Evolutionary conservation across 2,797 vertebrate genomes (phyloP).

Genomic region (Dermochelys coriacea): DNA sequence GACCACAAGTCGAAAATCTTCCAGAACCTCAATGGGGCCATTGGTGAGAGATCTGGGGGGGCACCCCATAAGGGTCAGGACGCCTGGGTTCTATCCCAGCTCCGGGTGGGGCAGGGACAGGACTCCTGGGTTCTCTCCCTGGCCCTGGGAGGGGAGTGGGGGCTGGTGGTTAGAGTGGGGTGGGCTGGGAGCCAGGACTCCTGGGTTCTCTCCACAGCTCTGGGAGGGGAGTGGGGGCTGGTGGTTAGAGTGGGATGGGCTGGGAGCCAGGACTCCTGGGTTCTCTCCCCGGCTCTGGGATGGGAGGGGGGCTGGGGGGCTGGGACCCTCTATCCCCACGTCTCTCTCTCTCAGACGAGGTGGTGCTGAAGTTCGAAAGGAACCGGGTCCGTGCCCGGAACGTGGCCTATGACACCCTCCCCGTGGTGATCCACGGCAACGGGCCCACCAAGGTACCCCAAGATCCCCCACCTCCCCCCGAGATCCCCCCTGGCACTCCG

Average conservation of each 20-base stretch:
- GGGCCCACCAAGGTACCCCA: conserved; percentile 91
- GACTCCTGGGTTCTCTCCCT: neutral
- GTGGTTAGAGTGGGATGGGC: no score
- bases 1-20: conserved; percentile 91
- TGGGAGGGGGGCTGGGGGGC: no score
- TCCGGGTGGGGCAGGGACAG: neutral
- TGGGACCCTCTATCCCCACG: neutral
- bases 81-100: no score
- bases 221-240: neutral
- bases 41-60: conserved; percentile 82
- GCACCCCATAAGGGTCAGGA: neutral
- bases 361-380: conserved; percentile 92
- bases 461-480: neutral
- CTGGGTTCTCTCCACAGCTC: no score
- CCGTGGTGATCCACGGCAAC: conserved; percentile 90
- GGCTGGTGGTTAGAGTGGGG: neutral
- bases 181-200: neutral
- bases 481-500: neutral
- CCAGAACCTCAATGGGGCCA: conserved; percentile 92
- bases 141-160: neutral
- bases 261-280: neutral
- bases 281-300: neutral
- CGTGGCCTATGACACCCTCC: conserved; percentile 90
- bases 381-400: conserved; percentile 88
- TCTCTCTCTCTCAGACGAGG: conserved; percentile 83